phyloP scores from a whole-genome alignment of 2,113 vertebrate species.

The Onychostoma macrolepis region DNA sequence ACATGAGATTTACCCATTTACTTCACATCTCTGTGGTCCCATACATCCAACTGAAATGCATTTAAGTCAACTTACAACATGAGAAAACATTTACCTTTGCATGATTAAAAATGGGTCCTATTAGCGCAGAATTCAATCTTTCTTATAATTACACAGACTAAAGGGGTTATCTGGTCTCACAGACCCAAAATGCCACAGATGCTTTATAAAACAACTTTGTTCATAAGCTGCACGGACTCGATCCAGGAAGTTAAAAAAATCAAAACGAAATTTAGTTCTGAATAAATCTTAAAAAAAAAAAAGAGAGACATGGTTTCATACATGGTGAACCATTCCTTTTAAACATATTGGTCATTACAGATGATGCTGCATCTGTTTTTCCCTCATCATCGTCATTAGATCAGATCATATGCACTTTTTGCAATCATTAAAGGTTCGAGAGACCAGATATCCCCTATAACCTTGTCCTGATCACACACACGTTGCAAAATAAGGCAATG shows the following conservation, averaged over 20 bases:
- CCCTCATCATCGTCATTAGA: not conserved
- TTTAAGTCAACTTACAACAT: not conserved
- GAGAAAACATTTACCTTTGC: not conserved
- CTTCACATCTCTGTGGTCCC: constrained; percentile 22
- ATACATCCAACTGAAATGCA: constrained; percentile 14
- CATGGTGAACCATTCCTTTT: not conserved
- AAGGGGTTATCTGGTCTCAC: constrained; percentile 12
- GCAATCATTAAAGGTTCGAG: not conserved
- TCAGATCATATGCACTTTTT: not conserved
- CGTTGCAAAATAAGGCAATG: not conserved
- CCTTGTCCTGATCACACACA: not conserved
- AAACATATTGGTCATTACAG: not conserved
- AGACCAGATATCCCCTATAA: not conserved
- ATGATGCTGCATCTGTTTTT: not conserved
- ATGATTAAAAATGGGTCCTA: not conserved
- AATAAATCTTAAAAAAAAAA: not conserved
- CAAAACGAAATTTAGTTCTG: not conserved
- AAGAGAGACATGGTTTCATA: too few species aligned
- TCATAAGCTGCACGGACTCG: not conserved
- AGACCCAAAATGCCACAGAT: constrained; percentile 17
- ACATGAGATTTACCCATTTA: not conserved
- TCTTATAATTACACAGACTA: not conserved
- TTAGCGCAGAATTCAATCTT: not conserved
- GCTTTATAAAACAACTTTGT: not conserved
- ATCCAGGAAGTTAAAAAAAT: not conserved